Base-by-base conservation (phyloP, 2,797 vertebrate genomes). In the Coreius guichenoti region DNA sequence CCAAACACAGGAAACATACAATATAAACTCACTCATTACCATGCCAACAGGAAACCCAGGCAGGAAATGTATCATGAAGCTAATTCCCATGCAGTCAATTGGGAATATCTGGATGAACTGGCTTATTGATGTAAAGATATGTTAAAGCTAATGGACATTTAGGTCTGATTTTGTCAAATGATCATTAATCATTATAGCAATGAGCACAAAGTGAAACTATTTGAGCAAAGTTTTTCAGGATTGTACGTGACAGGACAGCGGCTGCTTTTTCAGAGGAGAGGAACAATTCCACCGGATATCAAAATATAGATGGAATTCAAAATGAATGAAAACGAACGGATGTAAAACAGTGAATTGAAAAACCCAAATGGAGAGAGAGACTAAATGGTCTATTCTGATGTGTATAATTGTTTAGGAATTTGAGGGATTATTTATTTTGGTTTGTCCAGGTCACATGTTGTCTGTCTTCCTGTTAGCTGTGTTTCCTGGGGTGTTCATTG, bases 41-140 rank as follows among this genome's bases (percentile, higher is more conserved):
- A 39, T 68, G 2, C 49, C 74, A 77, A 43, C 58, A 77, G 63
- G 82, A 63, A 54, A 84, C 45, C 8, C 19, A 29, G 74, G 5
- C 61, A 69, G 82, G 82, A 84, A 84, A 84, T 69, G 61, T 78
- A 33, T 84, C 82, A 69, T 54, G 73, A 84, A 51, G 49, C 9
- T 54, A 2, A 81, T 70, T 69, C 21, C 8, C 31, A 11, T 43
- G 2, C 39, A 68, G 58, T 29, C 5, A 17, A 31, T 17, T 31
- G 7, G 29, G 14, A 65, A 65, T 8, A 4, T 4, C 47, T 4
- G 31, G 31, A 11, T 21, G 2, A 56, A 43, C 21, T 31, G 43
- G 29, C 4, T 80, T 47, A 33, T n/a, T 21, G 19, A 68, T 47
- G 61, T 31, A 29, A 31, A 45, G 5, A 21, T 51, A 21, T n/a